A percentile compares a stretch with the other conserved stretches of the same genome.
Evolutionary conservation across 2,797 vertebrate species (phyloP).

Genomic region (Epinephelus awoara): DNA sequence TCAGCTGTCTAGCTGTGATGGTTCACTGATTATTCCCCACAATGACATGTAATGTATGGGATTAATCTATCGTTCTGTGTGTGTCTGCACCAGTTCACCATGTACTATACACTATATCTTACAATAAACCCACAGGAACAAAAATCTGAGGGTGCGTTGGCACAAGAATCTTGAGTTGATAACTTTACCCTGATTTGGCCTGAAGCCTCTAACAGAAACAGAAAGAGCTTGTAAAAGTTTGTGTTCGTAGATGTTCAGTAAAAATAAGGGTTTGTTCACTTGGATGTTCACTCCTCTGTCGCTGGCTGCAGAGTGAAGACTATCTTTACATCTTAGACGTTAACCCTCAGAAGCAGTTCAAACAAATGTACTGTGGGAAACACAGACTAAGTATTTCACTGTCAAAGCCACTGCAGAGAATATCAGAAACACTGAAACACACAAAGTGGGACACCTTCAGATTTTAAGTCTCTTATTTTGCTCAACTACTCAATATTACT

Average conservation of each 20-base stretch:
- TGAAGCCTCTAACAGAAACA: constrained; percentile 8
- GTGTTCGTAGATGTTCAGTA: not conserved
- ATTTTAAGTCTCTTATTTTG: constrained; percentile 6
- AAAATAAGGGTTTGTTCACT: constrained; percentile 4
- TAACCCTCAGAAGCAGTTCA: constrained; percentile 24
- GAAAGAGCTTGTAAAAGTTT: not conserved
- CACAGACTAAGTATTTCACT: constrained; percentile 26
- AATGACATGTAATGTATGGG: not conserved
- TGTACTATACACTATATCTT: not conserved
- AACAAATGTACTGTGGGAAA: constrained; percentile 20
- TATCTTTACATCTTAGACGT: constrained; percentile 13
- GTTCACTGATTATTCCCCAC: not conserved
- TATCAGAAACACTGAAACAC: constrained; percentile 20
- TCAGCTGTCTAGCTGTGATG: constrained; percentile 7
- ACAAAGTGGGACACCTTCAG: constrained; percentile 6
- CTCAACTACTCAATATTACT: not conserved
- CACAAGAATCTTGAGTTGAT: constrained; percentile 18
- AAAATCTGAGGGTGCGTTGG: constrained; percentile 32
- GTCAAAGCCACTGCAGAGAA: constrained; percentile 44
- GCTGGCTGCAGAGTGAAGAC: constrained; percentile 32
- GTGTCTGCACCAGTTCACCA: constrained; percentile 18
- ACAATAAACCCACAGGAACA: constrained; percentile 10
- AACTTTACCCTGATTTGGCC: not conserved
- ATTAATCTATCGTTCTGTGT: not conserved
- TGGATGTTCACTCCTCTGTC: constrained; percentile 1